Percentiles rank a stretch among this genome's conserved stretches.
Evolutionary conservation across 2,113 vertebrate genomes (phyloP).

Genomic region (Polypterus senegalus): DNA sequence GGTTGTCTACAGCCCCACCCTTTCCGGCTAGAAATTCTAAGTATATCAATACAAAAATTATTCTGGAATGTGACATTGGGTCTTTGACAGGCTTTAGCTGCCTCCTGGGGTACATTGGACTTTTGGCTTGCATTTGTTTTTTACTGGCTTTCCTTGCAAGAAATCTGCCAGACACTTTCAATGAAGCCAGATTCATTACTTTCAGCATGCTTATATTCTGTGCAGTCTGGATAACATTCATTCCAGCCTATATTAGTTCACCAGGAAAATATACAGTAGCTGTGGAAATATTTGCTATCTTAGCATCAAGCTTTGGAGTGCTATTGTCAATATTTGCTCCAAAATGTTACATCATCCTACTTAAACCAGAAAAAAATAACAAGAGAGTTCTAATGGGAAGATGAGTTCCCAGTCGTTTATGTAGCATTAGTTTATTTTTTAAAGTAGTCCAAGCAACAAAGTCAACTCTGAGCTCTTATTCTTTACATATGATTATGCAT

Average conservation of each 20-base stretch:
- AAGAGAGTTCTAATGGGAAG: slow-evolving; percentile 39
- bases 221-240: slow-evolving; percentile 42
- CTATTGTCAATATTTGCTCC: slow-evolving; percentile 43
- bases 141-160: slow-evolving; percentile 33
- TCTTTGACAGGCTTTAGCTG: slow-evolving; percentile 23
- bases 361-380: slow-evolving; percentile 45
- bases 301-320: slow-evolving; percentile 51
- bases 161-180: slow-evolving; percentile 37
- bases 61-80: slow-evolving; percentile 27
- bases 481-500: too few species aligned
- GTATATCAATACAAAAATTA: slow-evolving; percentile 16
- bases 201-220: slow-evolving; percentile 53
- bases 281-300: slow-evolving; percentile 47
- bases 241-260: slow-evolving; percentile 46
- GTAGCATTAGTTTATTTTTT: too few species aligned
- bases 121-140: slow-evolving; percentile 31
- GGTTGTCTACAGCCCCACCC: not conserved
- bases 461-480: too few species aligned
- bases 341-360: slow-evolving; percentile 47
- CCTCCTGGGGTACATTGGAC: slow-evolving; percentile 29
- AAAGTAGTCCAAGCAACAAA: too few species aligned
- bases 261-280: slow-evolving; percentile 46
- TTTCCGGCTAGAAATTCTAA: not conserved
- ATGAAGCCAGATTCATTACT: slow-evolving; percentile 41
- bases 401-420: not conserved